phyloP scores from a whole-genome alignment of 1,140 invertebrate genomes.

The Coptotermes formosanus region DNA sequence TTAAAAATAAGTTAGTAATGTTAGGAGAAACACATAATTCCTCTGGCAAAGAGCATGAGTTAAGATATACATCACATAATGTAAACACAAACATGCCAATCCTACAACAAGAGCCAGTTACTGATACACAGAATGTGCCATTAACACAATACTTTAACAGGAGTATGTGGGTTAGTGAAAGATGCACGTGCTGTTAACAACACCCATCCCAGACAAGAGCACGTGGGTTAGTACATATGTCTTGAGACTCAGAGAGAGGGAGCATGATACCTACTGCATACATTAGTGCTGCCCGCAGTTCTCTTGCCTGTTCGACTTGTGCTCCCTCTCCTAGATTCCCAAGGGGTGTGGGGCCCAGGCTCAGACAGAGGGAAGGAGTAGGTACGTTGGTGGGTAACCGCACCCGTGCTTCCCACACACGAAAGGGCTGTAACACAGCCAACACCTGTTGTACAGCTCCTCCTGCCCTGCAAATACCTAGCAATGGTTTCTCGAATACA shows the following conservation, averaged over 20 bases:
- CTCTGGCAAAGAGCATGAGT: too few relatives aligned
- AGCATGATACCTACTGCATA: constrained; percentile 22
- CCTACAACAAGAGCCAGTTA: too few relatives aligned
- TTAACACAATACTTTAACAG: too few relatives aligned
- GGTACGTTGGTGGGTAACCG: constrained; percentile 39
- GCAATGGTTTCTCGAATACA: too few relatives aligned
- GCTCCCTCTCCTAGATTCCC: constrained; percentile 32
- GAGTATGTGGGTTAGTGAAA: background rate
- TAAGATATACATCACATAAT: too few relatives aligned
- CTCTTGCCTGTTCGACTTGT: constrained; percentile 26
- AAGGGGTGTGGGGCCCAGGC: constrained; percentile 36
- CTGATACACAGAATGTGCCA: too few relatives aligned
- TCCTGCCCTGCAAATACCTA: too few relatives aligned
- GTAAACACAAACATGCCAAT: too few relatives aligned
- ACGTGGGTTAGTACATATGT: background rate
- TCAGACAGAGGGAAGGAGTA: constrained; percentile 40
- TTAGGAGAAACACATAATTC: too few relatives aligned
- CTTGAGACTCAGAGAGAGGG: background rate
- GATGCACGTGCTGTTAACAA: background rate
- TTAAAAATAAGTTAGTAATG: too few relatives aligned
- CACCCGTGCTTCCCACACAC: constrained; percentile 16
- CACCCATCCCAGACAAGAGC: background rate
- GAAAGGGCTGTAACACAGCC: background rate
- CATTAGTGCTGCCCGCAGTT: constrained; percentile 1
- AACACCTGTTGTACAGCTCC: too few relatives aligned